Conservation (phyloP, 2,113 vertebrate species). For the Hippolais icterina region DNA sequence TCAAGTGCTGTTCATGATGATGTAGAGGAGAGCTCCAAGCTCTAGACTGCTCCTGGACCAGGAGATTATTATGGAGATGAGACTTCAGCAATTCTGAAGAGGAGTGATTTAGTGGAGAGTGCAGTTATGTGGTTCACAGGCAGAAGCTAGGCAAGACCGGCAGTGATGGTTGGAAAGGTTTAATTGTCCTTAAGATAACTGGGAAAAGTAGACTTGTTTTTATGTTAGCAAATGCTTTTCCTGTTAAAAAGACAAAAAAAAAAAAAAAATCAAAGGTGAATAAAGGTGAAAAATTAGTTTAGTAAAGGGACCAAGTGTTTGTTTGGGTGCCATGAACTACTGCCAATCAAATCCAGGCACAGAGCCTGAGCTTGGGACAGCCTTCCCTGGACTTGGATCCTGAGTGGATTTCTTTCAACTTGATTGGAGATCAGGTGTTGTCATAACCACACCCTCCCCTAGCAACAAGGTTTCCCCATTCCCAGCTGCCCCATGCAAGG, state of each 20-base stretch:
- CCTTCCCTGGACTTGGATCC: background rate
- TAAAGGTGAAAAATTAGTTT: background rate
- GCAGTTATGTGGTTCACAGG: background rate
- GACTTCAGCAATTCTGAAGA: background rate
- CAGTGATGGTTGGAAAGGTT: background rate
- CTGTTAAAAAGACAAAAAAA: background rate
- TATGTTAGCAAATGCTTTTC: background rate
- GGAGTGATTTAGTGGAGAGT: background rate
- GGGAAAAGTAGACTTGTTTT: background rate
- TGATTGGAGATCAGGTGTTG: background rate
- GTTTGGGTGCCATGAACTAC: background rate
- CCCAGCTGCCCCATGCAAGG: background rate
- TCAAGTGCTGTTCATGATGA: rapidly evolving
- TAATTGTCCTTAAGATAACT: background rate
- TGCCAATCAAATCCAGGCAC: background rate
- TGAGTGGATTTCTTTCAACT: background rate
- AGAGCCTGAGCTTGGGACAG: background rate
- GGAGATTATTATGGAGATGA: background rate
- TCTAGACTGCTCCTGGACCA: background rate
- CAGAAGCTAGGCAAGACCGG: background rate
- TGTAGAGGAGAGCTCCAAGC: background rate
- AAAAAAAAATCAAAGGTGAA: background rate
- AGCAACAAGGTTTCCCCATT: background rate
- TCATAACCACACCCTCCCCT: background rate
- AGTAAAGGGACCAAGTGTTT: background rate